Evolutionary conservation across 2,888 invertebrate species (phyloP).

Genomic region (Synergus gifuensis): DNA sequence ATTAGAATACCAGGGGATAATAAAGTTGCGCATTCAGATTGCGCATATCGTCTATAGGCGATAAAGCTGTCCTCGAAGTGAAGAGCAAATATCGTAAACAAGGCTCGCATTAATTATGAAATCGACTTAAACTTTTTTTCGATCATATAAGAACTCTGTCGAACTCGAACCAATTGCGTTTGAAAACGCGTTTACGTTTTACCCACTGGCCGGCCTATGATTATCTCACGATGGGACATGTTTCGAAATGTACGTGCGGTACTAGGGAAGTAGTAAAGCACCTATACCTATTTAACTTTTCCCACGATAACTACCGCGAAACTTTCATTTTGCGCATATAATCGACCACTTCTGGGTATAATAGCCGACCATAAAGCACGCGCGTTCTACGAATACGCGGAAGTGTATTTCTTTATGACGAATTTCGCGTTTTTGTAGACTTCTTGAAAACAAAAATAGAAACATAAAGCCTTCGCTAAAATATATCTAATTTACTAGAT

Average conservation of each 20-base stretch:
- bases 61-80: slow-evolving; percentile 19
- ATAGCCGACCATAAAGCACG: slow-evolving; percentile 47
- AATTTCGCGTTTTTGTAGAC: not conserved
- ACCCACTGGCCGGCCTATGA: slow-evolving; percentile 10
- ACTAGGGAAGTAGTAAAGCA: slow-evolving; percentile 33
- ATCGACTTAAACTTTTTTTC: not conserved
- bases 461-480: not conserved
- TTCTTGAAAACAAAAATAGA: not conserved
- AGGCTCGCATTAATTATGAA: slow-evolving; percentile 28
- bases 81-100: slow-evolving; percentile 24
- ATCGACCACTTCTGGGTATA: slow-evolving; percentile 42
- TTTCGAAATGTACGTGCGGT: slow-evolving; percentile 30
- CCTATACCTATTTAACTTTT: slow-evolving; percentile 41
- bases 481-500: not conserved
- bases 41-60: slow-evolving; percentile 17
- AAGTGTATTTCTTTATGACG: slow-evolving; percentile 31
- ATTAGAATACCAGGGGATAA: slow-evolving; percentile 26
- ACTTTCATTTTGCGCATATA: slow-evolving; percentile 41
- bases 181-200: slow-evolving; percentile 26
- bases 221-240: slow-evolving; percentile 38
- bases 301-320: slow-evolving; percentile 42
- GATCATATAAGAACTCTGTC: not conserved
- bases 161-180: slow-evolving; percentile 24
- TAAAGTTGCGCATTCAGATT: slow-evolving; percentile 23
- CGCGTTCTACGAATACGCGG: slow-evolving; percentile 40